phyloP scores from a whole-genome alignment of 2,113 vertebrate genomes.

The Oenanthe melanoleuca region DNA sequence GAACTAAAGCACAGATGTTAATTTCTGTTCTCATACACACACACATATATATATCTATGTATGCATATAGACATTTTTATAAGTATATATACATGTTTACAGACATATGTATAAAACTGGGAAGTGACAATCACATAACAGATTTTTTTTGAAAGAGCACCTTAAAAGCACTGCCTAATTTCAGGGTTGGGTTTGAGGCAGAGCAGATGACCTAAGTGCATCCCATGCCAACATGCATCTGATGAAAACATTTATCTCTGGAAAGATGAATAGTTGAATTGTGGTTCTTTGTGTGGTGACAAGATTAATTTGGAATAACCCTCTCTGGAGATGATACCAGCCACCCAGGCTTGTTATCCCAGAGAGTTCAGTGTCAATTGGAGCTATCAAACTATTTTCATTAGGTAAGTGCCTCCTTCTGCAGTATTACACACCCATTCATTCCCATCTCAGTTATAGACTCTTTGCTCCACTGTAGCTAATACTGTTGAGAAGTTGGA shows the following conservation, averaged over 20 bases:
- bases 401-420: background rate
- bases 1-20: background rate
- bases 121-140: background rate
- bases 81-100: too few species aligned
- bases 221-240: background rate
- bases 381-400: background rate
- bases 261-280: background rate
- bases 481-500: background rate
- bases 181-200: background rate
- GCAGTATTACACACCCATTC: background rate
- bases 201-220: background rate
- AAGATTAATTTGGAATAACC: background rate
- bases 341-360: background rate
- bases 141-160: background rate
- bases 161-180: background rate
- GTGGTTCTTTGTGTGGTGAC: background rate
- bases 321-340: background rate
- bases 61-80: background rate
- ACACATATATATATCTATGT: accelerated
- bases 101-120: background rate
- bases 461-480: background rate
- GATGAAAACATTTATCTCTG: background rate
- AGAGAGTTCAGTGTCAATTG: background rate
- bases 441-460: background rate
- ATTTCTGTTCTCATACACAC: background rate